These are phyloP conservation scores for Argyresthia goedartella DNA, from an alignment of 2,888 invertebrate species.

Conservation along the genomic window DNA sequence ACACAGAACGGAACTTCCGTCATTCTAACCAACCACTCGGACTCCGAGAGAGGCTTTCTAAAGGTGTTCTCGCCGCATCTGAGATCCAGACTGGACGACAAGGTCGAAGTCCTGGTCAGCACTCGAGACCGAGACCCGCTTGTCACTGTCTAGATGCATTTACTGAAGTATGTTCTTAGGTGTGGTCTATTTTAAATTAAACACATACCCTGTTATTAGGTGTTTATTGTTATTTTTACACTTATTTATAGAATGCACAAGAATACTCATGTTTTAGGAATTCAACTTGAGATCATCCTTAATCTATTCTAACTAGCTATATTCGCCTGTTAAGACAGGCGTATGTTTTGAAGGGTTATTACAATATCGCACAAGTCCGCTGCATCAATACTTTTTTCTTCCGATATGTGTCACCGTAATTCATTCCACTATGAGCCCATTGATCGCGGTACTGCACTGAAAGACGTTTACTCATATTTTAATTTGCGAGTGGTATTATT, in stretches of 20 bases:
- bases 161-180: neutral
- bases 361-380: constrained; percentile 59
- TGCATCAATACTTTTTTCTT: constrained; percentile 40
- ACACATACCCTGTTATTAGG: constrained; percentile 7
- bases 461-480: constrained; percentile 45
- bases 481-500: constrained; percentile 24
- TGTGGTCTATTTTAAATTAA: constrained; percentile 6
- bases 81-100: constrained; percentile 41
- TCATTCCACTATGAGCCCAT: constrained; percentile 35
- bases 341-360: neutral
- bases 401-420: constrained; percentile 37
- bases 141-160: constrained; percentile 67
- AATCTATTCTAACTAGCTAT: neutral
- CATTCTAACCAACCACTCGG: constrained; percentile 92
- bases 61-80: constrained; percentile 63
- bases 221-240: neutral
- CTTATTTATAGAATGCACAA: neutral
- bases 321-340: neutral
- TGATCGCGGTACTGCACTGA: constrained; percentile 58
- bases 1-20: constrained; percentile 83
- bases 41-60: constrained; percentile 93
- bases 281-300: constrained; percentile 1
- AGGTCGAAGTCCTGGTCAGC: constrained; percentile 77
- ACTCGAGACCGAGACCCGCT: constrained; percentile 83
- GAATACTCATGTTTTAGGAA: neutral